Evolutionary conservation across 2,797 vertebrate species (phyloP).

Genomic region (Myotis planiceps): DNA sequence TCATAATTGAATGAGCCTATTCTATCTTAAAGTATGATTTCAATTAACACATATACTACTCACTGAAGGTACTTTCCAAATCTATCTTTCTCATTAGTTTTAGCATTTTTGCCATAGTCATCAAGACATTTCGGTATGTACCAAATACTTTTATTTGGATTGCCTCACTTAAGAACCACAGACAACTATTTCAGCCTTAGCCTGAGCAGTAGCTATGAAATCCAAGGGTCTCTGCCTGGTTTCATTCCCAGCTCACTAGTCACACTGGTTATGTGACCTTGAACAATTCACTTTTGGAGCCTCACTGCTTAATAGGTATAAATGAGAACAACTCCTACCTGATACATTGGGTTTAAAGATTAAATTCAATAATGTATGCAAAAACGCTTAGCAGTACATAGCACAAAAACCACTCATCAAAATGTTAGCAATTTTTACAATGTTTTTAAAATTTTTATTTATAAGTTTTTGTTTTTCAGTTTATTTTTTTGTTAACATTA

Average conservation of each 20-base stretch:
- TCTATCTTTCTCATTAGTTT: not conserved
- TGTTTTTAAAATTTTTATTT: not conserved
- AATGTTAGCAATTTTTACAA: not conserved
- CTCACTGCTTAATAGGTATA: not conserved
- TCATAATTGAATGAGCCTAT: not conserved
- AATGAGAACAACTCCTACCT: not conserved
- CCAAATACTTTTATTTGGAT: conserved; percentile 2
- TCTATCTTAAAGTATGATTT: conserved; percentile 17
- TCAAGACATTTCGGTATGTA: not conserved
- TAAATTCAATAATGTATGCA: not conserved
- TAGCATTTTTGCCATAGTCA: not conserved
- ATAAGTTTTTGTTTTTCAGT: not conserved
- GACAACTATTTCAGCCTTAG: not conserved
- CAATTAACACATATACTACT: not conserved
- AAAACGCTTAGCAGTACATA: not conserved
- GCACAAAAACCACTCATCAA: not conserved
- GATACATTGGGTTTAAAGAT: not conserved
- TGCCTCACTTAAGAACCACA: not conserved
- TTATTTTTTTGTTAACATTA: not conserved
- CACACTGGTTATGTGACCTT: not conserved
- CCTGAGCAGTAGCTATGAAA: not conserved
- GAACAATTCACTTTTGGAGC: not conserved
- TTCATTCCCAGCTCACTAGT: not conserved
- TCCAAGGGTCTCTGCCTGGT: not conserved
- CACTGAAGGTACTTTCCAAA: not conserved